Percentiles rank a stretch among this genome's conserved stretches.
phyloP scores from a whole-genome alignment of 2,888 invertebrate genomes.

The Therioaphis trifolii region DNA sequence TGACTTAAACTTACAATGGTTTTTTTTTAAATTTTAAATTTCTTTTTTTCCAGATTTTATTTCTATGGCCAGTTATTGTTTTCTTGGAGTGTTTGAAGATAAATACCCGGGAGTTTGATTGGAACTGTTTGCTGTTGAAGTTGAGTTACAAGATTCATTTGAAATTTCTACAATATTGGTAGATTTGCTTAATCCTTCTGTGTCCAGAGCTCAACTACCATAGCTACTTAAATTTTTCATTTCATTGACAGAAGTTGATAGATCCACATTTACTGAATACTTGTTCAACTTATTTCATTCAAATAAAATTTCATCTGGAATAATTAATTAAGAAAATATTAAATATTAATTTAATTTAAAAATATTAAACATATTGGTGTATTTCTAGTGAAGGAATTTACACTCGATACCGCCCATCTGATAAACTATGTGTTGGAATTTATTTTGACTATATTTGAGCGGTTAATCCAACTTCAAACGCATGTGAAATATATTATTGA shows the following conservation, averaged over 20 bases:
- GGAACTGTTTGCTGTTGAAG: conserved; percentile 1
- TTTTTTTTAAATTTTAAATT: neutral
- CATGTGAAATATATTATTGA: too few relatives aligned
- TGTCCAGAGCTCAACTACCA: neutral
- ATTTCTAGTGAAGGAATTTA: too few relatives aligned
- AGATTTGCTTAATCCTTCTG: neutral
- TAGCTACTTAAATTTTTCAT: neutral
- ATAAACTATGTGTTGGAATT: too few relatives aligned
- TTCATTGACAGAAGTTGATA: neutral
- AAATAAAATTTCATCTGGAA: neutral
- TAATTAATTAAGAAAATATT: neutral
- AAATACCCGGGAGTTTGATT: conserved; percentile 1
- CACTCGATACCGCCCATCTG: too few relatives aligned
- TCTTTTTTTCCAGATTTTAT: neutral
- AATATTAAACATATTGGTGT: too few relatives aligned
- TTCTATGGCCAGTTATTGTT: neutral
- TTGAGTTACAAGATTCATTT: neutral
- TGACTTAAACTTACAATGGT: conserved; percentile 2
- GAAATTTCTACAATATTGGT: neutral
- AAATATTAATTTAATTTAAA: too few relatives aligned
- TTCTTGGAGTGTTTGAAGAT: neutral
- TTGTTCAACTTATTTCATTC: neutral
- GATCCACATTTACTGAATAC: neutral
- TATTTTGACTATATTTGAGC: too few relatives aligned
- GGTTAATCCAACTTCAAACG: too few relatives aligned